Evolutionary conservation across 2,797 vertebrate species (phyloP), one percentile per base, ranked within the genome.

Genomic region (Leptatherina wallacei): DNA sequence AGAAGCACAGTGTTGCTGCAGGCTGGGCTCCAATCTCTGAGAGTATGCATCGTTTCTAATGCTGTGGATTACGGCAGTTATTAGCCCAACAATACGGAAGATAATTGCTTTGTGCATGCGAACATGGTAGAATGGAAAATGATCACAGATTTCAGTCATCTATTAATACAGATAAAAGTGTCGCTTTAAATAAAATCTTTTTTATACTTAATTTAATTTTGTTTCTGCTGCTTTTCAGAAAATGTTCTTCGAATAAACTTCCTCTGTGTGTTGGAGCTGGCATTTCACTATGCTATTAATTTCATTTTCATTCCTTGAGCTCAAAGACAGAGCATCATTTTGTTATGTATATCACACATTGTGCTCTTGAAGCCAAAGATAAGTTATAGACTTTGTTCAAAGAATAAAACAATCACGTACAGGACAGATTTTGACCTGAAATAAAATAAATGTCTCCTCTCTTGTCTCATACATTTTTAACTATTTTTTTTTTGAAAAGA

Each of bases 1-100:
- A 81, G 81, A 81, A 65, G 82, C 84, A 18, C 52, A 65, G 73
- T n/a, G 47, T 32, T 11, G 77, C 87, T 82, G 83, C 77, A 65
- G 88, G 88, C 80, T 69, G 68, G 61, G 77, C 85, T 88, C 59
- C 57, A 4, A 80, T 83, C 79, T 71, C 64, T n/a, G 65, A 85
- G 57, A 63, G 63, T 70, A 73, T 12, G 24, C 80, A 75, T 85
- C 55, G 62, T 71, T 73, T 83, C 68, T 73, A 65, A 87, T 74
- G 75, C 63, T 42, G 38, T 29, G 35, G 74, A 86, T 84, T 75
- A 66, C 0, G 2, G 52, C 83, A 44, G 57, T 86, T 81, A 81
- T 85, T 77, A 81, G 74, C 73, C 66, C 38, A 66, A 73, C 32
- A 35, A 78, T 78, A 78, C 65, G 66, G 63, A 71, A 65, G 56